A percentile compares a stretch with the other conserved stretches of the same genome.
phyloP scores from a whole-genome alignment of 2,113 vertebrate species.

The Irena cyanogastra region DNA sequence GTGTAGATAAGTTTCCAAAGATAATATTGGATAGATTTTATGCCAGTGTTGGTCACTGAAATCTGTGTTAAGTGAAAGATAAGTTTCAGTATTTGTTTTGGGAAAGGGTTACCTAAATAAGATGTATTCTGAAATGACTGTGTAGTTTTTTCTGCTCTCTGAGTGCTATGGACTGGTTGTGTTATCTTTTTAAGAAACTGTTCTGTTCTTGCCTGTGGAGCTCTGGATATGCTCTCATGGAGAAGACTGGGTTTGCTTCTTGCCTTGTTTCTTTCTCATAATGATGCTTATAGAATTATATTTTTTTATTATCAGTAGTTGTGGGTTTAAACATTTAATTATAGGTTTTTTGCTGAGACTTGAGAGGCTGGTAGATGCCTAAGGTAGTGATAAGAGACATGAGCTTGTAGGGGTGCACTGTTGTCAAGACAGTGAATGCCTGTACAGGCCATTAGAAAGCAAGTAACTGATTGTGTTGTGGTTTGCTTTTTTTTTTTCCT shows the following conservation, averaged over 20 bases:
- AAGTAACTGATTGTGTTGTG: not conserved
- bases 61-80: not conserved
- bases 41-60: not conserved
- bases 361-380: not conserved
- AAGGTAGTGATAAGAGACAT: not conserved
- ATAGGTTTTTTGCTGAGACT: constrained; percentile 21
- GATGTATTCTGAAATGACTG: not conserved
- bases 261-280: not conserved
- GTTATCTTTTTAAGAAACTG: not conserved
- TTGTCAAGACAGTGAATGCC: not conserved
- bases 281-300: not conserved
- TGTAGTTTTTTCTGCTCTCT: not conserved
- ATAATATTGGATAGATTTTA: not conserved
- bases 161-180: rapidly evolving
- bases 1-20: not conserved
- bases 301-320: constrained; percentile 39
- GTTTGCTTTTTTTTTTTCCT: not conserved
- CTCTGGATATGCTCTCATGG: not conserved
- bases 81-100: not conserved
- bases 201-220: not conserved
- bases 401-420: not conserved
- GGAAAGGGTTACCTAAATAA: not conserved
- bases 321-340: constrained; percentile 8
- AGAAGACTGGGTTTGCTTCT: not conserved
- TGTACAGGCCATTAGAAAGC: not conserved